phyloP scores from a whole-genome alignment of 1,140 invertebrate species.

The Drosophila parabipectinata region DNA sequence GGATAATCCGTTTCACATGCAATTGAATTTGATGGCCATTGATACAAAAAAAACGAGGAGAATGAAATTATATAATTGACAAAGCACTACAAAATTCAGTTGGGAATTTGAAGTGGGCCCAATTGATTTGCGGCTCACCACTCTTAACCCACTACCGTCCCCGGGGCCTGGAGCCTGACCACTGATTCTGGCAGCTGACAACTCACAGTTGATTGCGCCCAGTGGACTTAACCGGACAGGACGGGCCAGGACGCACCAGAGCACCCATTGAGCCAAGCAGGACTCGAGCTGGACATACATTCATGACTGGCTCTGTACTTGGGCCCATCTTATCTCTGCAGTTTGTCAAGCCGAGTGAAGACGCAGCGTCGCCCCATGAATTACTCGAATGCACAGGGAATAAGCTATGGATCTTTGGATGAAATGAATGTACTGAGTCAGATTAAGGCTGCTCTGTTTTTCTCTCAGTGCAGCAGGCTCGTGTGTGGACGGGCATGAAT shows the following conservation, averaged over 20 bases:
- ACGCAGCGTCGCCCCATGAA: constrained; percentile 51
- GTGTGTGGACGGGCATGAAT: constrained; percentile 33
- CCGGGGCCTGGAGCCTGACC: neutral
- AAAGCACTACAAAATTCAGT: constrained; percentile 35
- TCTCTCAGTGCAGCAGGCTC: neutral
- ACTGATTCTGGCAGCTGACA: constrained; percentile 44
- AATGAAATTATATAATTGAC: constrained; percentile 27
- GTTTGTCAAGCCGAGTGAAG: constrained; percentile 54
- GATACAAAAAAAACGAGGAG: constrained; percentile 13
- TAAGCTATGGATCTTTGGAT: neutral
- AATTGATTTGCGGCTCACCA: constrained; percentile 56
- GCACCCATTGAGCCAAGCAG: constrained; percentile 27
- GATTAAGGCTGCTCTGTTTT: neutral
- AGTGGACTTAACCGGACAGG: constrained; percentile 34
- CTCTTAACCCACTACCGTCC: constrained; percentile 4
- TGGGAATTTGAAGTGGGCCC: constrained; percentile 33
- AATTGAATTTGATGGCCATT: constrained; percentile 31
- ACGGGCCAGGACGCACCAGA: neutral
- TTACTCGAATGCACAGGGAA: constrained; percentile 37
- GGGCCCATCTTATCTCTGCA: constrained; percentile 41
- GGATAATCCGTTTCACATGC: constrained; percentile 25
- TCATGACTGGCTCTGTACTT: constrained; percentile 47
- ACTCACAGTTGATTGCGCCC: constrained; percentile 64
- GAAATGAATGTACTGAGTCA: neutral
- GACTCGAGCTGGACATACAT: constrained; percentile 32